Percentiles rank a stretch among this genome's conserved stretches.
Conservation (phyloP, 2,113 vertebrate genomes). For the Cyphomyrus discorhynchus region DNA sequence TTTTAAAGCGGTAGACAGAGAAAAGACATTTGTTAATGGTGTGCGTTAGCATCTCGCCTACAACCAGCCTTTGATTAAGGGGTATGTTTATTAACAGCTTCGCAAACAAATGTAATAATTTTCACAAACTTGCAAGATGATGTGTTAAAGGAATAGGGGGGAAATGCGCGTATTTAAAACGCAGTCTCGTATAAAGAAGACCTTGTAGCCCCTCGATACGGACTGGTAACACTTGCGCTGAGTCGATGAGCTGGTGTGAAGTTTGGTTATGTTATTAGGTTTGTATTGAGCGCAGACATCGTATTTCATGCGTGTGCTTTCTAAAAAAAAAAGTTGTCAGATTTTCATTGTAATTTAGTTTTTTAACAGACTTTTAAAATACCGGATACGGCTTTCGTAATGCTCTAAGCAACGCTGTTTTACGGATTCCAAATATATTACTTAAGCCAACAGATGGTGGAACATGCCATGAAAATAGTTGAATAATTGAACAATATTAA, state of each 20-base stretch:
- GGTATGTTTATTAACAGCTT: slow-evolving; percentile 60
- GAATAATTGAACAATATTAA: neutral
- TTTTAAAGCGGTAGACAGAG: slow-evolving; percentile 28
- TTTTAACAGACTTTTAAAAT: neutral
- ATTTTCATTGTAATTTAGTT: neutral
- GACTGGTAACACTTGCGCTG: slow-evolving; percentile 56
- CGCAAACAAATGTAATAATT: slow-evolving; percentile 52
- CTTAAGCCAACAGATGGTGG: neutral
- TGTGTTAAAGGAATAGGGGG: slow-evolving; percentile 48
- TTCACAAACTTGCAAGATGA: slow-evolving; percentile 51
- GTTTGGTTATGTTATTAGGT: slow-evolving; percentile 38
- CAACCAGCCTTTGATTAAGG: slow-evolving; percentile 44
- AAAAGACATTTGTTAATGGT: slow-evolving; percentile 31
- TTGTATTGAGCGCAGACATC: slow-evolving; percentile 24
- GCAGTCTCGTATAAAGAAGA: slow-evolving; percentile 50
- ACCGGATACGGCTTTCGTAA: neutral
- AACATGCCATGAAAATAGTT: neutral
- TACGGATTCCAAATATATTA: neutral
- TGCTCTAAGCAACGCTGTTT: neutral
- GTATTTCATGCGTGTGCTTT: neutral
- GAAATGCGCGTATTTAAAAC: slow-evolving; percentile 52
- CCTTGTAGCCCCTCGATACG: slow-evolving; percentile 55
- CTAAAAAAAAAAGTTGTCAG: neutral
- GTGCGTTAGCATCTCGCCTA: slow-evolving; percentile 40
- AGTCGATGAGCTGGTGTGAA: slow-evolving; percentile 60